phyloP scores from a whole-genome alignment of 2,113 vertebrate species.

The Isichthys henryi region DNA sequence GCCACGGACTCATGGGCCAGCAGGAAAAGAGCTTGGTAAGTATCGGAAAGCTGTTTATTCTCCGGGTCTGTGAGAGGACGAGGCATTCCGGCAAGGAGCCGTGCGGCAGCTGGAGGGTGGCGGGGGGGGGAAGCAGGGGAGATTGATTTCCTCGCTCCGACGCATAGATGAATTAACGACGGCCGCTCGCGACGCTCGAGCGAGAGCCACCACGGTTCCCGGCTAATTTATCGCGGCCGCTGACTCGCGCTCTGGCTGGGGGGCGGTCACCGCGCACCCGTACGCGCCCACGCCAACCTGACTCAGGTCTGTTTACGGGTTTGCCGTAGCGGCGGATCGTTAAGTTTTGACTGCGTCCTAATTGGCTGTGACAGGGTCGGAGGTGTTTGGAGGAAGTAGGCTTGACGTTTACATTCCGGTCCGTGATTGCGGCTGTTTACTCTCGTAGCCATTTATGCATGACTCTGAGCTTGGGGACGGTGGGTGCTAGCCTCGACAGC shows the following conservation, averaged over 20 bases:
- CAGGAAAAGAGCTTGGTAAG: conserved; percentile 94
- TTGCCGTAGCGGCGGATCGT: not conserved
- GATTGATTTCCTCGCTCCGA: conserved; percentile 1
- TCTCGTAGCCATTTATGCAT: not conserved
- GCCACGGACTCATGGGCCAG: conserved; percentile 95
- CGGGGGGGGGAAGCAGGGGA: not conserved
- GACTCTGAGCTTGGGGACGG: not conserved
- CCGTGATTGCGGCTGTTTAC: not conserved
- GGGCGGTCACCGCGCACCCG: not conserved
- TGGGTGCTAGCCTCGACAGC: not conserved
- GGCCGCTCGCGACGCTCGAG: conserved; percentile 29
- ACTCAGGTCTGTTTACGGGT: conserved; percentile 1
- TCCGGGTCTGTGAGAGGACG: conserved; percentile 47
- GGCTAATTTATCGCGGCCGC: conserved; percentile 8
- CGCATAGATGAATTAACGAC: conserved; percentile 37
- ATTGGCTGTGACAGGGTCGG: not conserved
- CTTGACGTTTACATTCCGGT: not conserved
- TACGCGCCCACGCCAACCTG: not conserved
- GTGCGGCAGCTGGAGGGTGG: conserved; percentile 35
- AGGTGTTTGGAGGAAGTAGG: not conserved
- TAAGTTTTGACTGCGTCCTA: not conserved
- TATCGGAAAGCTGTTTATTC: conserved; percentile 61
- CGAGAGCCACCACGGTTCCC: conserved; percentile 27
- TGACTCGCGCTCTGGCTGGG: not conserved
- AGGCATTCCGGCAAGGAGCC: conserved; percentile 23